phyloP scores from a whole-genome alignment of 2,113 vertebrate species.

The Bubo scandiacus region DNA sequence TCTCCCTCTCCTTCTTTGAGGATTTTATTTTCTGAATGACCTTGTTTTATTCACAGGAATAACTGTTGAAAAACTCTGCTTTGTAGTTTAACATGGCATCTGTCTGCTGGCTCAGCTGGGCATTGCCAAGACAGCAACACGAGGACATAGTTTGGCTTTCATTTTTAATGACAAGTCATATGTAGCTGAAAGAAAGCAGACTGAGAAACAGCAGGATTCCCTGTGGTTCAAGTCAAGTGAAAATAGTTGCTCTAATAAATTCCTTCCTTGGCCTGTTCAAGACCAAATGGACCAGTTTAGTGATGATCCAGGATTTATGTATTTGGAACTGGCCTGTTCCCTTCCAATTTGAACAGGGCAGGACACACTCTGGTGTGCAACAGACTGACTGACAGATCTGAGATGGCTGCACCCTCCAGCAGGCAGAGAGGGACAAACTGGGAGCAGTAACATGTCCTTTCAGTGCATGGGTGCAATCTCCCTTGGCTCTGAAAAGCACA shows the following conservation, averaged over 20 bases:
- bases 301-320: neutral
- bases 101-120: neutral
- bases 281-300: neutral
- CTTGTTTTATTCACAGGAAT: neutral
- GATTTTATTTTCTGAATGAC: neutral
- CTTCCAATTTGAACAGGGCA: neutral
- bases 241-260: neutral
- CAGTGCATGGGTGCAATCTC: neutral
- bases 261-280: neutral
- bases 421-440: neutral
- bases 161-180: neutral
- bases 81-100: neutral
- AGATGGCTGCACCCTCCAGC: neutral
- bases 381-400: neutral
- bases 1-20: neutral
- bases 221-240: neutral
- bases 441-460: neutral
- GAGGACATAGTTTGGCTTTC: neutral
- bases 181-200: neutral
- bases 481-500: neutral
- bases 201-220: neutral
- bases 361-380: neutral
- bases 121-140: neutral
- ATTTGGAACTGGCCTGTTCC: neutral
- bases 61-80: neutral